Evolutionary conservation across 2,888 invertebrate species (phyloP).

Genomic region (Patella depressa): DNA sequence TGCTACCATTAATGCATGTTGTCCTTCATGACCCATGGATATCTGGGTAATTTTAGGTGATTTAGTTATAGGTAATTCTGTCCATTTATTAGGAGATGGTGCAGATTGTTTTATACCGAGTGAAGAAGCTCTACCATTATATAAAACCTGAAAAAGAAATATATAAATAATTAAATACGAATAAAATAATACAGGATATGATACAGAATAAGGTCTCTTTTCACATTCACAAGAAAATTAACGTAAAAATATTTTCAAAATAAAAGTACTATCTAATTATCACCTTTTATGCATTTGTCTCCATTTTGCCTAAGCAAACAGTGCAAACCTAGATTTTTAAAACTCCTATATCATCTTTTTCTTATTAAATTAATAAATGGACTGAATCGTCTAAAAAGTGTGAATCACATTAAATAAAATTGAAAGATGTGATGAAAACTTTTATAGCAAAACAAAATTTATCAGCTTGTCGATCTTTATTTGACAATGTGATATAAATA

Average conservation of each 20-base stretch:
- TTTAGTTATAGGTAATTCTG: conserved; percentile 78
- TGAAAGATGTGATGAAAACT: no score
- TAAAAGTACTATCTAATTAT: no score
- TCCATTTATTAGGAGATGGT: conserved; percentile 69
- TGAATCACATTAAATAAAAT: no score
- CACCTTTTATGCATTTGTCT: no score
- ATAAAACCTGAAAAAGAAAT: conserved; percentile 78
- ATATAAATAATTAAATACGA: not conserved
- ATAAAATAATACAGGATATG: not conserved
- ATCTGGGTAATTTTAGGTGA: conserved; percentile 83
- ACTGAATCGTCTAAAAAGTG: no score
- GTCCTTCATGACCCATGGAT: conserved; percentile 93
- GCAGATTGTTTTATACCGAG: conserved; percentile 83
- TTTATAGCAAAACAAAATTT: no score
- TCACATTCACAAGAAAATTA: not conserved
- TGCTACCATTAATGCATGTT: conserved; percentile 90
- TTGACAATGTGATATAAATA: conserved; percentile 60
- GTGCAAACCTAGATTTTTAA: no score
- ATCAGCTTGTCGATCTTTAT: no score
- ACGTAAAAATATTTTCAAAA: no score
- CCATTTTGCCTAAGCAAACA: no score
- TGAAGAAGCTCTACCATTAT: conserved; percentile 87
- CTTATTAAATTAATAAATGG: no score
- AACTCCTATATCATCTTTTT: no score
- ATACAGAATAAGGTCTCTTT: not conserved